phyloP scores from a whole-genome alignment of 2,888 invertebrate species.

The Aplocera efformata region DNA sequence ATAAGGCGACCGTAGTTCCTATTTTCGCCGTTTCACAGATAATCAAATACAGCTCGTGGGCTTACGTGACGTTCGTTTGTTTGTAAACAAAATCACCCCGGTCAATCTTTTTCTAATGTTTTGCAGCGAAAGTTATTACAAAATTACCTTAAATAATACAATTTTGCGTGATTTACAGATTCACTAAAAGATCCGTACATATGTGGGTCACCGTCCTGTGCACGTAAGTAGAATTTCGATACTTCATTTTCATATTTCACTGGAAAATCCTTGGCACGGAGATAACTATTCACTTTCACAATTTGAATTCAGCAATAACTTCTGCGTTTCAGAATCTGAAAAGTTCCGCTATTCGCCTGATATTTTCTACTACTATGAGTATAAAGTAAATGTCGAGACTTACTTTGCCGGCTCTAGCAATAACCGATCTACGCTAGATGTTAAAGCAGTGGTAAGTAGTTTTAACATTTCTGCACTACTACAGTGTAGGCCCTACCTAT shows the following conservation, averaged over 20 bases:
- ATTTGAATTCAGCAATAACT: no score
- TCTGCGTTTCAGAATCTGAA: constrained; percentile 73
- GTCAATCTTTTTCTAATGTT: no score
- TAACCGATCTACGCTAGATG: constrained; percentile 84
- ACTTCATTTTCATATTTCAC: neutral
- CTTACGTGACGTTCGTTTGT: constrained; percentile 2
- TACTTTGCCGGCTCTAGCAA: constrained; percentile 85
- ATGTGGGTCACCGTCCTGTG: constrained; percentile 85
- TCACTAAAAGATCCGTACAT: constrained; percentile 86
- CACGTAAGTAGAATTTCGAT: constrained; percentile 63
- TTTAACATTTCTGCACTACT: no score
- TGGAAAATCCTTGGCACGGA: no score
- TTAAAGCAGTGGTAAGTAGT: constrained; percentile 77
- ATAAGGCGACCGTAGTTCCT: no score
- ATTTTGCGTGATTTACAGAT: constrained; percentile 71
- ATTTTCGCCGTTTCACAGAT: no score
- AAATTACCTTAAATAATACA: no score
- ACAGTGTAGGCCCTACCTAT: no score
- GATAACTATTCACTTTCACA: neutral
- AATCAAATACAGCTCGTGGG: no score
- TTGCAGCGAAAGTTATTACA: no score
- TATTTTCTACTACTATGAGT: constrained; percentile 84
- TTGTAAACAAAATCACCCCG: constrained; percentile 6
- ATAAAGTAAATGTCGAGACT: constrained; percentile 85
- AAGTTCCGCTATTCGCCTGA: constrained; percentile 84